These are phyloP conservation scores for Zygogramma bicolorata DNA, from an alignment of 2,888 invertebrate genomes.

Conservation along the genomic window DNA sequence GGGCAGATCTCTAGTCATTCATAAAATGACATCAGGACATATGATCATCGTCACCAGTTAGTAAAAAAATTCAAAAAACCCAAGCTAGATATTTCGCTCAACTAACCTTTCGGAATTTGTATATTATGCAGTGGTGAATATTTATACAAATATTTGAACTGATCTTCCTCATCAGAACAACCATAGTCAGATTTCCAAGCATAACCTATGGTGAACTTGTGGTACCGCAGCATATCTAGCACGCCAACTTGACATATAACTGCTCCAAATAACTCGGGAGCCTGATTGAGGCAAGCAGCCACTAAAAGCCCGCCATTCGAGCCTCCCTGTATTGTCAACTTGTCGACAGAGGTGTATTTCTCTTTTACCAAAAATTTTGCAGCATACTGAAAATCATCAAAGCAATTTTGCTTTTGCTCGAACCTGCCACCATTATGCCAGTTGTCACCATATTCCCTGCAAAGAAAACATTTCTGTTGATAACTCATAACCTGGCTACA, in stretches of 20 bases:
- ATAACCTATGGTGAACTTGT: constrained; percentile 97
- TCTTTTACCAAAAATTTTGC: constrained; percentile 88
- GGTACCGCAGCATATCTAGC: constrained; percentile 96
- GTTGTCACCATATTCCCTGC: constrained; percentile 94
- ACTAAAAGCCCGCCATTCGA: constrained; percentile 98
- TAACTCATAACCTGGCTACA: too few relatives aligned
- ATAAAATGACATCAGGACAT: too few relatives aligned
- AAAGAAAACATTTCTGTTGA: constrained; percentile 20
- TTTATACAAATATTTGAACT: constrained; percentile 86
- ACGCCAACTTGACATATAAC: constrained; percentile 96
- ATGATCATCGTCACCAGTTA: too few relatives aligned
- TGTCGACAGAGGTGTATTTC: constrained; percentile 81
- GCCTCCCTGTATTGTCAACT: constrained; percentile 91
- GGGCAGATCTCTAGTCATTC: too few relatives aligned
- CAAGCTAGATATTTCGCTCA: too few relatives aligned
- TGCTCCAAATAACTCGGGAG: constrained; percentile 94
- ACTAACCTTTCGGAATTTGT: constrained; percentile 70
- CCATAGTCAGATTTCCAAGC: constrained; percentile 98
- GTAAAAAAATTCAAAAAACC: too few relatives aligned
- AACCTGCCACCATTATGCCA: constrained; percentile 96
- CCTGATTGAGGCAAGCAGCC: constrained; percentile 93
- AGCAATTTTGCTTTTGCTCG: constrained; percentile 95
- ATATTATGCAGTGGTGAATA: constrained; percentile 97
- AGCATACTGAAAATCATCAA: constrained; percentile 95
- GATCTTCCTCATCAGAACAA: constrained; percentile 85